Evolutionary conservation across 2,888 invertebrate species (phyloP).

Genomic region (Lycocerus yunnanus): DNA sequence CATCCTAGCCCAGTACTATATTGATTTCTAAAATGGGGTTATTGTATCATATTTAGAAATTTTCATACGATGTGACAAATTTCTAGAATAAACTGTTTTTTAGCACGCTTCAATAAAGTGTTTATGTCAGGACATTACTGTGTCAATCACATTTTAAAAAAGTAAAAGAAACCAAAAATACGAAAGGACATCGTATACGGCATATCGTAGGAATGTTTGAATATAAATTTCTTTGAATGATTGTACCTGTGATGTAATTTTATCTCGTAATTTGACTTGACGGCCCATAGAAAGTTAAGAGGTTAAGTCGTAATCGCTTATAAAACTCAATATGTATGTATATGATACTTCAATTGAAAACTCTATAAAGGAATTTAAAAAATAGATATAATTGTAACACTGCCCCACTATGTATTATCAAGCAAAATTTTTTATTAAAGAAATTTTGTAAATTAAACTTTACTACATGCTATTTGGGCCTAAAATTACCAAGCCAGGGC

Average conservation of each 20-base stretch:
- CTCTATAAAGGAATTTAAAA: not conserved
- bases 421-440: no score
- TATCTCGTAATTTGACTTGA: not conserved
- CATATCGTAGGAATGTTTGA: not conserved
- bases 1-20: not conserved
- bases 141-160: not conserved
- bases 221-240: not conserved
- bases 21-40: not conserved
- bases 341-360: not conserved
- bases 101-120: not conserved
- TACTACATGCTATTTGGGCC: no score
- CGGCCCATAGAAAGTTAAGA: not conserved
- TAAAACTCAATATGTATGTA: no score
- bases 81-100: not conserved
- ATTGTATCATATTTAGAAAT: not conserved
- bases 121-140: not conserved
- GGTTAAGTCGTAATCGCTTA: not conserved
- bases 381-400: not conserved
- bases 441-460: no score
- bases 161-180: not conserved
- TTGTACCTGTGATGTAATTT: not conserved
- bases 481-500: no score
- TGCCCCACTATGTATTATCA: no score
- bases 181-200: not conserved
- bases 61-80: not conserved